Evolutionary conservation across 1,140 invertebrate species (phyloP), one percentile per base, ranked within the genome.

Genomic region (Apis florea): DNA sequence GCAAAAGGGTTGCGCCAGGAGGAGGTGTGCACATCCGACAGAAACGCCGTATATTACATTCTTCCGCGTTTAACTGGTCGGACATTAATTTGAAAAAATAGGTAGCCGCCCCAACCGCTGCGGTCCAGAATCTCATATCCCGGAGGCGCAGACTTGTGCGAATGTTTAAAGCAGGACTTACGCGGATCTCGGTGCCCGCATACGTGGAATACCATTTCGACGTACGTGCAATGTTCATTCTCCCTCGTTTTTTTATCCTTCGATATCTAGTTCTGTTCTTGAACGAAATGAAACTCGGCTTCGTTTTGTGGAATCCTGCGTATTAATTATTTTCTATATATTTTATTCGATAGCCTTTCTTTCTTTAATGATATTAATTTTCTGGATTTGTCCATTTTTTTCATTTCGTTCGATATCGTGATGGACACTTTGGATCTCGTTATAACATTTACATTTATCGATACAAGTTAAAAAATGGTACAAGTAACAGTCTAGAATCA

Each of bases 21-120:
- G 58, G 24, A 40, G 51, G 61, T 49, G 71, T 58, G 71, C 21
- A 26, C 49, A 53, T 26, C 31, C 56, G 59, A 12, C 56, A 61
- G 69, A 76, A 77, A 69, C 68, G 59, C 72, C 87, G 72, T 89
- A 89, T 88, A 90, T 90, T 90, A 90, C 88, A 90, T 90, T 90
- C 85, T 90, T 88, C 79, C 76, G 71, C 87, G 85, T 89, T 90
- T 89, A 89, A 87, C 88, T 83, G 81, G 89, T 87, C 89, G 82
- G 88, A 88, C 87, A 89, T 90, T 89, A 86, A 88, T 90, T 89
- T 83, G 72, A 87, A 89, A 89, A 89, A 87, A 83, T 87, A 89
- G 81, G 76, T 78, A 77, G 54, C 79, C 24, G 82, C 68, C 74
- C 74, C 15, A 51, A 54, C 83, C 58, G 24, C 80, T 83, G 73